Conservation (phyloP, 2,797 vertebrate species). For the Myiotriccus ornatus region DNA sequence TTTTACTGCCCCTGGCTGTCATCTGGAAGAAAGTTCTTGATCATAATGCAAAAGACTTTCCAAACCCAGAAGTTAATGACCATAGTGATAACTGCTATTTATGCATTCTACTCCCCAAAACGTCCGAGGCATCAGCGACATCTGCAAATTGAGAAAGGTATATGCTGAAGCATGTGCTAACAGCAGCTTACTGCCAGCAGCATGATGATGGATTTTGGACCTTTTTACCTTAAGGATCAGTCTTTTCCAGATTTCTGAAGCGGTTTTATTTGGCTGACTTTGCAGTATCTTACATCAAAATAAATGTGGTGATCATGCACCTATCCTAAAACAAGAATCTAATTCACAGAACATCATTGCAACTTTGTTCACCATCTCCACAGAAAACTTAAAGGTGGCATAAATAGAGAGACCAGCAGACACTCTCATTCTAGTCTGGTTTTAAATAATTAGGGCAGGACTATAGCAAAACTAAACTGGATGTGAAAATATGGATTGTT, state of each 20-base stretch:
- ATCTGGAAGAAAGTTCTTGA: neutral
- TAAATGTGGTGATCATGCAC: neutral
- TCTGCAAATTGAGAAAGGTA: neutral
- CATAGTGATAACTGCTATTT: neutral
- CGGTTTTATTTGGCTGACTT: neutral
- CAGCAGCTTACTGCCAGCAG: neutral
- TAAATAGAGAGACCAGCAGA: neutral
- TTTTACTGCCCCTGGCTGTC: slow-evolving; percentile 5
- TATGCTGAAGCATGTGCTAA: neutral
- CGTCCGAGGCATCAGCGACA: slow-evolving; percentile 2
- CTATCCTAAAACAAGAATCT: neutral
- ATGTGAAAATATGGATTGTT: slow-evolving; percentile 32
- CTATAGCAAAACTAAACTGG: neutral
- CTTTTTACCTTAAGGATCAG: slow-evolving; percentile 1
- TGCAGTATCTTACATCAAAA: neutral
- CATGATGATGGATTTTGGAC: neutral
- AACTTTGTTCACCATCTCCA: neutral
- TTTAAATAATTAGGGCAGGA: slow-evolving; percentile 40
- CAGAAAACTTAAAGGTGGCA: neutral
- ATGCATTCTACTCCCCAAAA: slow-evolving; percentile 22
- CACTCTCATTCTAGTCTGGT: neutral
- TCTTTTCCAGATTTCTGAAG: neutral
- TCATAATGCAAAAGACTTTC: neutral
- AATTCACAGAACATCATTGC: neutral
- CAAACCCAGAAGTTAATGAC: slow-evolving; percentile 1